Evolutionary conservation across 92 coral and sea anemone genomes (phyloP), one percentile per base, ranked within the genome.

Genomic region (Anthopleura xanthogrammica): DNA sequence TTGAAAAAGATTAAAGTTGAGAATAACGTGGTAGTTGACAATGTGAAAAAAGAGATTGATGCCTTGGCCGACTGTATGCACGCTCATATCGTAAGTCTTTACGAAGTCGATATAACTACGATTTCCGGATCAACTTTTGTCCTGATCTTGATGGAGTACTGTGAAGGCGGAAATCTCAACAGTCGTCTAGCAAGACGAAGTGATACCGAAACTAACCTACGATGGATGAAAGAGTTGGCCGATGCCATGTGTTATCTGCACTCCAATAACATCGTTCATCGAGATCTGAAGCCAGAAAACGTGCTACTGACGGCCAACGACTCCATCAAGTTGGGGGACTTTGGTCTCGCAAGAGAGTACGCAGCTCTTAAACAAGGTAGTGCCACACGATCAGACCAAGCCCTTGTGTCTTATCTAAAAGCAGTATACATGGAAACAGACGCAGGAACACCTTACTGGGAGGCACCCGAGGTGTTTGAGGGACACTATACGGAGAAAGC

Each of bases 261-360:
- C 64, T 87, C 90, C 1, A 48, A 66, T 12, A 52, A 60, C 12
- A 87, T 93, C 60, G 90, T 90, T 58, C 95, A 94, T 73, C 92
- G 97, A 19, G 97, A 93, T 77, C 77, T 93, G 80, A 93, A 93
- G 70, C 86, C 97, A 11, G 94, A 93, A 29, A 93, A 92, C 71
- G 86, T 94, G 16, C 94, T 94, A 7, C 54, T 75, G 54, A 75
- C 78, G 16, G 78, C 8, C 39, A 42, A 20, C 13, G 78, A 75
- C 3, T 75, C 78, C 24, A 86, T 94, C 13, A 94, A 94, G 81
- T 54, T 94, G 75, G 90, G 92, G 5, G 95, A 94, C 76, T 94
- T 92, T 86, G 98, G 98, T 16, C 72, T 94, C 22, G 83, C 95
- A 9, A 85, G 86, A 40, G 88, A 78, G n/a, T 80, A 52, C n/a